Percentiles rank a stretch among this genome's conserved stretches.
These are phyloP conservation scores for Rhynchotus rufescens DNA, from an alignment of 2,797 vertebrate species.

Conservation along the genomic window DNA sequence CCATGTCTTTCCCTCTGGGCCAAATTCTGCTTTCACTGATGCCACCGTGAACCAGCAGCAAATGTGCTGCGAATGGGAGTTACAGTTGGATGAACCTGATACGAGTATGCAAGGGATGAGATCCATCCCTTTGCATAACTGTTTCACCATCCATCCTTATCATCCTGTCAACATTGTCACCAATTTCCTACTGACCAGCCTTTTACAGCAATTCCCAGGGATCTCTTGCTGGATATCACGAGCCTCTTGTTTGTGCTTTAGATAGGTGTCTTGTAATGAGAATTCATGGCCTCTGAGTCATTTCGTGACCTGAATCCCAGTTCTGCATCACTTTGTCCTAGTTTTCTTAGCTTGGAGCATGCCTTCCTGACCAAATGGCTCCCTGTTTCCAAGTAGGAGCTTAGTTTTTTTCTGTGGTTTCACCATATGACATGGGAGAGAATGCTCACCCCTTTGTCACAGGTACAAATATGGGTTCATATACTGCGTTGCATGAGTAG, in stretches of 20 bases:
- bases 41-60: not conserved
- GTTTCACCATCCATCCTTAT: constrained; percentile 26
- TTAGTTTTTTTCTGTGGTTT: not conserved
- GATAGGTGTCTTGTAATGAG: not conserved
- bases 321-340: not conserved
- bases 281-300: not conserved
- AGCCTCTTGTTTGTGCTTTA: constrained; percentile 20
- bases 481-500: rapidly evolving
- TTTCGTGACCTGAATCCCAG: not conserved
- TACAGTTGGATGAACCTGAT: not conserved
- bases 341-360: not conserved
- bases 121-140: not conserved
- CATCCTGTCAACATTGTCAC: constrained; percentile 35
- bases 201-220: constrained; percentile 17
- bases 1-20: rapidly evolving
- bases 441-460: not conserved
- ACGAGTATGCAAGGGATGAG: not conserved
- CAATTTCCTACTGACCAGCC: not conserved
- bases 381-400: not conserved
- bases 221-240: constrained; percentile 25
- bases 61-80: not conserved
- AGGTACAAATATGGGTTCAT: not conserved
- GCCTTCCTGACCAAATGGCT: not conserved
- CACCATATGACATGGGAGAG: not conserved
- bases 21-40: not conserved